A percentile compares a stretch with the other conserved stretches of the same genome.
These are phyloP conservation scores for Cylas formicarius DNA, from an alignment of 1,140 invertebrate species.

Conservation along the genomic window DNA sequence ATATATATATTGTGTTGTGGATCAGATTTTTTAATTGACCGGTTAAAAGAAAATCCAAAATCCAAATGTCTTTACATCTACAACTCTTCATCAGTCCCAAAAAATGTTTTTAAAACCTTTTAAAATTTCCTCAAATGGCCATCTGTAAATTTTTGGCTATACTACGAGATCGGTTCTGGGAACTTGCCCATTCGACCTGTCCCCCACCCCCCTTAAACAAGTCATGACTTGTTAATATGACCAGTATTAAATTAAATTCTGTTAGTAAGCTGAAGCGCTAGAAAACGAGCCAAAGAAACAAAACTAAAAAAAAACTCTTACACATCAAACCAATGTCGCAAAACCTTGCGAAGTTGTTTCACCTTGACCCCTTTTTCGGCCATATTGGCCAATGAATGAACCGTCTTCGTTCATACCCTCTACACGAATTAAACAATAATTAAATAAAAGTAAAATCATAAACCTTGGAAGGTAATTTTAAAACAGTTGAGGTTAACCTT, in stretches of 20 bases:
- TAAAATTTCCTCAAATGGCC: too few relatives aligned
- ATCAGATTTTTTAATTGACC: too few relatives aligned
- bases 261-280: constrained; percentile 14
- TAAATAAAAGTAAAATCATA: constrained; percentile 29
- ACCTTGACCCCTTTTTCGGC: constrained; percentile 57
- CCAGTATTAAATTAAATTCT: not conserved
- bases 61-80: too few relatives aligned
- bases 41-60: too few relatives aligned
- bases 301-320: constrained; percentile 37
- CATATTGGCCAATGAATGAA: constrained; percentile 95
- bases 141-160: too few relatives aligned
- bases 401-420: constrained; percentile 97
- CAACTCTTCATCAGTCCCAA: too few relatives aligned
- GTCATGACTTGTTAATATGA: too few relatives aligned
- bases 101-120: too few relatives aligned
- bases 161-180: too few relatives aligned
- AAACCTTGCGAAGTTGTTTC: constrained; percentile 73
- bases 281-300: constrained; percentile 16
- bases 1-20: too few relatives aligned
- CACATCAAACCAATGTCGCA: constrained; percentile 65
- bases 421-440: constrained; percentile 43
- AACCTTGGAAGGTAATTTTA: not conserved
- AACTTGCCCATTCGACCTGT: too few relatives aligned
- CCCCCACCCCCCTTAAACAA: too few relatives aligned
- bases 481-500: constrained; percentile 8